Percentiles rank a stretch among this genome's conserved stretches.
These are phyloP conservation scores for Apeira syringaria DNA, from an alignment of 2,888 invertebrate genomes.

Conservation along the genomic window DNA sequence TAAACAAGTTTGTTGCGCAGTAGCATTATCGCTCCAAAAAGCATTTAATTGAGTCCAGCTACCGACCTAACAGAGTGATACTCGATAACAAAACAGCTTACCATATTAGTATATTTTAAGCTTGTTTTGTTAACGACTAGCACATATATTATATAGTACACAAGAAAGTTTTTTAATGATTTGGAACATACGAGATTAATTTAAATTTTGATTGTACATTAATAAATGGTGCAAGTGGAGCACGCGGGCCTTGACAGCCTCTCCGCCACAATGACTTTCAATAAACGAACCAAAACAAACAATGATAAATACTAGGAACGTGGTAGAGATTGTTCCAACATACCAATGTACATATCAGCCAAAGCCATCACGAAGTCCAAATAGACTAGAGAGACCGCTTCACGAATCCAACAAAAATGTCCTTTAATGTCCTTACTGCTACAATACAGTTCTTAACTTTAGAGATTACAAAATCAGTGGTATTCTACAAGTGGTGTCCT, in stretches of 20 bases:
- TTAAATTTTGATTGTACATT: conserved; percentile 18
- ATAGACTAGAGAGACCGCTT: conserved; percentile 42
- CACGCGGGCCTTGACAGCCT: conserved; percentile 62
- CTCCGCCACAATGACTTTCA: conserved; percentile 50
- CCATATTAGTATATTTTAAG: not conserved
- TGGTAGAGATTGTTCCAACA: conserved; percentile 34
- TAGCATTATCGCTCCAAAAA: conserved; percentile 46
- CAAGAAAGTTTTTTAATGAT: not conserved
- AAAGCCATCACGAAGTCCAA: conserved; percentile 71
- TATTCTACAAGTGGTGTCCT: conserved; percentile 64
- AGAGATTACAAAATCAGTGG: conserved; percentile 72
- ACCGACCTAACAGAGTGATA: conserved; percentile 13
- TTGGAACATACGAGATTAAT: conserved; percentile 10
- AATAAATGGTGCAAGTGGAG: conserved; percentile 46
- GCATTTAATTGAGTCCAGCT: conserved; percentile 22
- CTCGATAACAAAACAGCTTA: conserved; percentile 1
- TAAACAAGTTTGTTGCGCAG: conserved; percentile 61
- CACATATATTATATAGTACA: no score
- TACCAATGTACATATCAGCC: conserved; percentile 76
- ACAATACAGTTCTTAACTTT: conserved; percentile 56
- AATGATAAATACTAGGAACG: conserved; percentile 32
- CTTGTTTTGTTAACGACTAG: no score
- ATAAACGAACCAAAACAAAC: conserved; percentile 49
- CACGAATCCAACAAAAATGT: conserved; percentile 45
- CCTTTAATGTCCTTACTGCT: conserved; percentile 63